These are phyloP conservation scores for Pterois miles DNA, from an alignment of 2,797 vertebrate genomes.

Conservation along the genomic window DNA sequence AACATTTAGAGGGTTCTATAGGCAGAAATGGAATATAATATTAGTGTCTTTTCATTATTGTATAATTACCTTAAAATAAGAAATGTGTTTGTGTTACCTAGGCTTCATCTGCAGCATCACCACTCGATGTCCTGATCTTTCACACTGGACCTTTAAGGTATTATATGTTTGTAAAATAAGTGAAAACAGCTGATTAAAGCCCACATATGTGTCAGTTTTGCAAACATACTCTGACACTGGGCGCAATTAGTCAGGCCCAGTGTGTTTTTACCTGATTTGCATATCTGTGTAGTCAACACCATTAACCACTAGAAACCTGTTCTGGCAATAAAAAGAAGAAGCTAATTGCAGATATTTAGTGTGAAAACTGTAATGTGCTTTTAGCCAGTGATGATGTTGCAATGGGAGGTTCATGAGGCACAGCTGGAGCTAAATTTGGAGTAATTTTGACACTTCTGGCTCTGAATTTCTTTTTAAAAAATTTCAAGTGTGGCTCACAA, in stretches of 20 bases:
- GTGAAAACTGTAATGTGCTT: constrained; percentile 12
- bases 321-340: constrained; percentile 9
- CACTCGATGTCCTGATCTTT: too few relatives aligned
- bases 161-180: not conserved
- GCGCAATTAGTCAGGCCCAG: not conserved
- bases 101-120: too few relatives aligned
- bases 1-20: too few relatives aligned
- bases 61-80: too few relatives aligned
- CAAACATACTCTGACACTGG: not conserved
- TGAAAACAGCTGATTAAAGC: not conserved
- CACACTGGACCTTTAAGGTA: not conserved
- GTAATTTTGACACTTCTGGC: not conserved
- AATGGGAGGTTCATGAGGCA: not conserved
- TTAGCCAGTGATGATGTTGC: constrained; percentile 4
- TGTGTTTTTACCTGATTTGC: constrained; percentile 8
- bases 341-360: constrained; percentile 19
- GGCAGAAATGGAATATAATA: too few relatives aligned
- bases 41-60: too few relatives aligned
- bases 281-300: not conserved
- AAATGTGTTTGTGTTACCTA: too few relatives aligned
- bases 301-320: constrained; percentile 13
- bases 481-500: constrained; percentile 2
- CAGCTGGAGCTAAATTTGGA: constrained; percentile 27
- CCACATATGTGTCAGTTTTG: not conserved
- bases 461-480: not conserved